A percentile compares a stretch with the other conserved stretches of the same genome.
These are phyloP conservation scores for Nymphicus hollandicus DNA, from an alignment of 2,113 vertebrate species.

Conservation along the genomic window DNA sequence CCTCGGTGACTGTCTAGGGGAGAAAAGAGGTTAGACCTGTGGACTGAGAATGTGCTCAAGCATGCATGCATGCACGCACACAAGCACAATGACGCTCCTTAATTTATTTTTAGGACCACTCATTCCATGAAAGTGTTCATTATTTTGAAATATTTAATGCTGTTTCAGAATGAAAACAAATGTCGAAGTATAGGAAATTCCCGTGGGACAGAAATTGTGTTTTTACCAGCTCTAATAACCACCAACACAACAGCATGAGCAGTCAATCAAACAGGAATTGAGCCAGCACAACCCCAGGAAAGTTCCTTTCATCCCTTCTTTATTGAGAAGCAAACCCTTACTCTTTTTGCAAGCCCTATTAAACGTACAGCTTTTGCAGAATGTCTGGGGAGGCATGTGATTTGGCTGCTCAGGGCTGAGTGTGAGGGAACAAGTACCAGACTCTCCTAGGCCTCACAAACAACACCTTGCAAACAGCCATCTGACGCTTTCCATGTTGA, in stretches of 20 bases:
- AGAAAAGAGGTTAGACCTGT: background rate
- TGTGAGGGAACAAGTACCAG: constrained; percentile 59
- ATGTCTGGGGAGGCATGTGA: constrained; percentile 20
- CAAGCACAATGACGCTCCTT: background rate
- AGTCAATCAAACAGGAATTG: constrained; percentile 66
- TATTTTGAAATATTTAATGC: constrained; percentile 44
- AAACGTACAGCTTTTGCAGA: constrained; percentile 27
- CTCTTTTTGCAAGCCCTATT: constrained; percentile 63
- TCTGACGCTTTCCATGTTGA: background rate
- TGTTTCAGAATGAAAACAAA: constrained; percentile 49
- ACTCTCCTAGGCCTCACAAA: background rate
- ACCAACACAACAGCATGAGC: constrained; percentile 54
- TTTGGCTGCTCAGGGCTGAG: background rate
- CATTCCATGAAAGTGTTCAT: background rate
- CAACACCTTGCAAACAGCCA: background rate
- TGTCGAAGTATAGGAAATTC: constrained; percentile 27
- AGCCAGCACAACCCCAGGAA: constrained; percentile 67
- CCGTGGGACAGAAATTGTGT: constrained; percentile 39
- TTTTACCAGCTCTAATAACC: constrained; percentile 63
- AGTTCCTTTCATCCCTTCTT: constrained; percentile 68
- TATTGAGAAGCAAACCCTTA: constrained; percentile 63
- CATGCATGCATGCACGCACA: background rate
- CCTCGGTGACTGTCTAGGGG: background rate
- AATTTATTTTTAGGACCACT: background rate
- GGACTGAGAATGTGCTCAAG: background rate